These are phyloP conservation scores for Pediacus dermestoides DNA, from an alignment of 2,888 invertebrate species.

Conservation along the genomic window DNA sequence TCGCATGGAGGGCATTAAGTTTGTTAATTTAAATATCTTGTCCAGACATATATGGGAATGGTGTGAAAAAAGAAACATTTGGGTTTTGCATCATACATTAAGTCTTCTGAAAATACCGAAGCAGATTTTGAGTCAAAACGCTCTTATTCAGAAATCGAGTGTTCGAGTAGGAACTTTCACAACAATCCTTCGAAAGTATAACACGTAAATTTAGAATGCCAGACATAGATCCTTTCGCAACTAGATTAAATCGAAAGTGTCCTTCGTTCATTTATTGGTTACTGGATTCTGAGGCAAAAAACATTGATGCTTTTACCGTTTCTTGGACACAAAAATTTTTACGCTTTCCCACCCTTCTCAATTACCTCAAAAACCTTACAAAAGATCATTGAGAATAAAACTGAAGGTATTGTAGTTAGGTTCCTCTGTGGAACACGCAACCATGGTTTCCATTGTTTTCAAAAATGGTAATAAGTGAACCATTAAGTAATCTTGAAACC, in stretches of 20 bases:
- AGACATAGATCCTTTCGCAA: constrained; percentile 33
- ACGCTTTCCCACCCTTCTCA: constrained; percentile 26
- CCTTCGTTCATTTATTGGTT: constrained; percentile 30
- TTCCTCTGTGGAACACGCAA: constrained; percentile 32
- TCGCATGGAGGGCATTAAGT: constrained; percentile 13
- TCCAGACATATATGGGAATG: constrained; percentile 22
- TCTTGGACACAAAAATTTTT: constrained; percentile 15
- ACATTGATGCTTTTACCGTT: constrained; percentile 32
- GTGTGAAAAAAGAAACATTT: constrained; percentile 24
- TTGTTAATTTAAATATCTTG: constrained; percentile 4
- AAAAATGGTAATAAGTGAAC: constrained; percentile 9
- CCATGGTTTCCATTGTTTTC: constrained; percentile 35
- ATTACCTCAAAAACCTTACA: constrained; percentile 28
- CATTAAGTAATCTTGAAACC: constrained; percentile 29
- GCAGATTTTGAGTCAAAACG: too few relatives aligned
- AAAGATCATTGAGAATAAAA: constrained; percentile 34
- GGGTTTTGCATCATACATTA: constrained; percentile 4
- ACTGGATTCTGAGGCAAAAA: constrained; percentile 24
- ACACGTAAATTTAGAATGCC: too few relatives aligned
- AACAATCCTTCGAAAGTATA: too few relatives aligned
- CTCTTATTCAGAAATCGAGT: too few relatives aligned
- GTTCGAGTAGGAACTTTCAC: too few relatives aligned
- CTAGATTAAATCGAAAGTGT: constrained; percentile 30
- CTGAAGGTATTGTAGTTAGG: constrained; percentile 34
- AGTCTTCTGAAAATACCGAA: constrained; percentile 6